A percentile compares a stretch with the other conserved stretches of the same genome.
Conservation (phyloP, 2,888 invertebrate genomes). For the Buathra laborator region DNA sequence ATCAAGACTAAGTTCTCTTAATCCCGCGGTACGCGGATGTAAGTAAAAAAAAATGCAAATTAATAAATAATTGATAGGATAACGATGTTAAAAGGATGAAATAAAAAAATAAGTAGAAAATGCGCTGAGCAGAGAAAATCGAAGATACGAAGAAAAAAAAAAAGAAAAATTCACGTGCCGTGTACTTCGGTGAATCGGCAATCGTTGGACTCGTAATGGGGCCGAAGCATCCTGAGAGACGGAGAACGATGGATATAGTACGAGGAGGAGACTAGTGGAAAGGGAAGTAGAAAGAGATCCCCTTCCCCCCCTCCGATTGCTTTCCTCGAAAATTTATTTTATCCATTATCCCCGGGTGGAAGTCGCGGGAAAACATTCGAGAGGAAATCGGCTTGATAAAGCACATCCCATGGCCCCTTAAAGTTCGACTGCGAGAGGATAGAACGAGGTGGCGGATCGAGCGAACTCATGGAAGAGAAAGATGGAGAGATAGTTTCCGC, state of each 20-base stretch:
- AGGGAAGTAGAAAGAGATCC: conserved; percentile 54
- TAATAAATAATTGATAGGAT: conserved; percentile 27
- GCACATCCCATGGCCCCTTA: conserved; percentile 65
- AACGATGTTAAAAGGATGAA: conserved; percentile 15
- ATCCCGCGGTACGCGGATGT: not conserved
- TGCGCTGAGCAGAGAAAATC: conserved; percentile 18
- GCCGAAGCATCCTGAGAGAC: conserved; percentile 6
- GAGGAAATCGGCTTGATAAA: conserved; percentile 69
- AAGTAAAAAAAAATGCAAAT: conserved; percentile 2
- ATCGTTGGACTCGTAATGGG: conserved; percentile 56
- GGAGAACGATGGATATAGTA: conserved; percentile 37
- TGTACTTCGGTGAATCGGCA: conserved; percentile 46
- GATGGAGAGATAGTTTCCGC: conserved; percentile 56
- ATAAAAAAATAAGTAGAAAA: conserved; percentile 25
- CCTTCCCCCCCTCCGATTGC: conserved; percentile 45
- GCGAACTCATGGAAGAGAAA: conserved; percentile 34
- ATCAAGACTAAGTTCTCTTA: not conserved
- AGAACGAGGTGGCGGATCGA: conserved; percentile 30
- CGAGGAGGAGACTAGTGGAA: conserved; percentile 18
- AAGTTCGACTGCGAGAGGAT: conserved; percentile 55
- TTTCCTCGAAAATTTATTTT: conserved; percentile 68
- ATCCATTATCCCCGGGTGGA: conserved; percentile 67
- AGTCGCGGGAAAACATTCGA: conserved; percentile 67
- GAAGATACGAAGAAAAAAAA: not conserved
- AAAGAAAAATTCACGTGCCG: conserved; percentile 14